Conservation (phyloP, 2,797 vertebrate genomes). For the Dallia pectoralis region DNA sequence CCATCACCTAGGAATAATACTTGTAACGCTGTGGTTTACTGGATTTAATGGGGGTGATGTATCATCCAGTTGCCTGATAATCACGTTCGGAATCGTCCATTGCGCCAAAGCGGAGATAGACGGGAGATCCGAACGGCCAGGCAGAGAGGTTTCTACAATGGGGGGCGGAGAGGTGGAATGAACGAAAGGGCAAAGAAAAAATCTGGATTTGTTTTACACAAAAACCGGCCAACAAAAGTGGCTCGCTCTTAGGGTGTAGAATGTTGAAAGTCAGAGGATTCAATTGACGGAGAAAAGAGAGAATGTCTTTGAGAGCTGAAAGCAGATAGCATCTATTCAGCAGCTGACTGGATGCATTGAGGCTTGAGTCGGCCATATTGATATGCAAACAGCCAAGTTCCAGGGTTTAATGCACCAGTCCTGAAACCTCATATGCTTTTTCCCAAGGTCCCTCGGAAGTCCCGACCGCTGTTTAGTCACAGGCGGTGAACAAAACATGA, state of each 20-base stretch:
- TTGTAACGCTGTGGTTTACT: not conserved
- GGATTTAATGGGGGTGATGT: not conserved
- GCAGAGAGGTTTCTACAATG: not conserved
- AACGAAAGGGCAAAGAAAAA: not conserved
- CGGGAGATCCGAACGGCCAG: not conserved
- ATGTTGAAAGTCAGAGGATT: slow-evolving; percentile 50
- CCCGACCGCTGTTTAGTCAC: slow-evolving; percentile 51
- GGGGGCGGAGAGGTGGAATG: not conserved
- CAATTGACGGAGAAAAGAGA: slow-evolving; percentile 50
- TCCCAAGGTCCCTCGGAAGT: slow-evolving; percentile 61
- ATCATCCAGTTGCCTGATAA: not conserved
- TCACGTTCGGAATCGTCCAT: not conserved
- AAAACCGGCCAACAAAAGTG: not conserved
- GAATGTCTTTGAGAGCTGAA: slow-evolving; percentile 67
- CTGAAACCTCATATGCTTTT: slow-evolving; percentile 58
- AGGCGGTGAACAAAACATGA: slow-evolving; percentile 62
- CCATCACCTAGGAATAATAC: not conserved
- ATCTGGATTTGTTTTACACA: not conserved
- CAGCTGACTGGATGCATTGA: slow-evolving; percentile 85
- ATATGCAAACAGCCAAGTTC: slow-evolving; percentile 79
- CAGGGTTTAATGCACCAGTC: slow-evolving; percentile 68
- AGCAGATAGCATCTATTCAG: slow-evolving; percentile 81
- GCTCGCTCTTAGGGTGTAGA: slow-evolving; percentile 35
- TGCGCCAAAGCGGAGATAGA: not conserved
- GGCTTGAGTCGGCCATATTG: slow-evolving; percentile 69